Base-by-base conservation (phyloP, 2,888 invertebrate genomes). In the Torymus auratus region DNA sequence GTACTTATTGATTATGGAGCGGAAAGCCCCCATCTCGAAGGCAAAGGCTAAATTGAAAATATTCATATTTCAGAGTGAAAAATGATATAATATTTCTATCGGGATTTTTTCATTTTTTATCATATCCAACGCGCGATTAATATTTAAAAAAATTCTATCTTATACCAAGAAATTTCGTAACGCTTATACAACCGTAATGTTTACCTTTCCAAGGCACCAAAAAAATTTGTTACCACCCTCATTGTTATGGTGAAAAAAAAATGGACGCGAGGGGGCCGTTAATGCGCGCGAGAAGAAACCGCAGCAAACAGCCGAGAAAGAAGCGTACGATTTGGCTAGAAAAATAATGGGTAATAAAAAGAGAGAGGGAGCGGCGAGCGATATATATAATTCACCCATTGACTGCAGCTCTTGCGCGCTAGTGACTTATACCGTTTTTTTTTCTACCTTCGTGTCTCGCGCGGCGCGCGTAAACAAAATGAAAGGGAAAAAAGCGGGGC, bases 301-400 rank as follows among this genome's bases (percentile, higher is more conserved):
- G 58, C 64, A 79, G 7, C 41, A 65, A 68, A 52, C 41, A 52
- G 2, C 11, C 58, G 14, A 69, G 73, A 67, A 17, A n/a, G 13
- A 56, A 50, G 10, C 50, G 56, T 56, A 58, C 58, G 62, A n/a
- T n/a, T n/a, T n/a, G 23, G 23, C 68, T 79, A 74, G 73, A 58
- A 73, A 79, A 70, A 56, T 74, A 79, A 78, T 67, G 67, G 67
- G 12, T 60, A 67, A 61, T 71, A 78, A 78, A 78, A 78, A 7
- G 60, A 72, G 67, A 58, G 64, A 7, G 60, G 67, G 67, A 58
- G 64, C 1, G 7, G 41, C 41, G 41, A 41, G 5, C 5, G 5
- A 41, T 41, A 41, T 41, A 73, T 72, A 68, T 78, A 78, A 78
- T 78, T 78, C 62, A 61, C 15, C 20, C 53, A 60, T 72, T 58